Evolutionary conservation across 92 coral and sea anemone genomes (phyloP), one percentile per base, ranked within the genome.

Genomic region (Siderastrea siderea): DNA sequence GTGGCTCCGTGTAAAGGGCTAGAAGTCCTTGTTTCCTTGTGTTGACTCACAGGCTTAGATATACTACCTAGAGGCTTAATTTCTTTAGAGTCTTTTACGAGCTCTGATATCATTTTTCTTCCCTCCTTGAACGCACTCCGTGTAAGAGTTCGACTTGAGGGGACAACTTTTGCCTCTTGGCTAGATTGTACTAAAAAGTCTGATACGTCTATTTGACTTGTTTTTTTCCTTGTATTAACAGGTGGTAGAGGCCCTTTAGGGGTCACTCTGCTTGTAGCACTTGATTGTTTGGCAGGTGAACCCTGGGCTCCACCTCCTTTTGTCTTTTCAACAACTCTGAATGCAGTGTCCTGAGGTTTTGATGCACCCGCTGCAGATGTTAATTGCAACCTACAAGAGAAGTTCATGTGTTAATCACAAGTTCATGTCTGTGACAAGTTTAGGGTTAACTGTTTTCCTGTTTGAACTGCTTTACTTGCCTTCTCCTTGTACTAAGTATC

Each of bases 201-300:
- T 59, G 99, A 98, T 67, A 98, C 98, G 50, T 98, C 99, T 69
- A 98, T 96, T 82, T 94, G 96, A 81, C 79, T 94, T 60, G 98
- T 91, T 66, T 98, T 98, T 73, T 86, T 81, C 38, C 93, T 94
- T 5, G 98, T 98, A 82, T 92, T 98, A 5, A 98, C 96, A 38
- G 99, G 99, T 0, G 98, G 99, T 48, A 98, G 74, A 9, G 98
- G 91, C 9, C 94, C 98, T 90, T 92, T 92, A 8, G 88, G 76
- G 11, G 82, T 61, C 15, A 75, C 69, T 52, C 78, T 79, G 52
- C 65, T 85, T 12, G 93, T 71, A 50, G 88, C 68, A 74, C 78
- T 91, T 17, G 90, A 67, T 5, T 88, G 72, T 61, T 90, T 84
- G 48, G 90, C 81, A 44, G 78, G 81, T 49, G 91, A 74, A 48